phyloP scores from a whole-genome alignment of 92 coral and sea anemone species.

The Heliopora coerulea region DNA sequence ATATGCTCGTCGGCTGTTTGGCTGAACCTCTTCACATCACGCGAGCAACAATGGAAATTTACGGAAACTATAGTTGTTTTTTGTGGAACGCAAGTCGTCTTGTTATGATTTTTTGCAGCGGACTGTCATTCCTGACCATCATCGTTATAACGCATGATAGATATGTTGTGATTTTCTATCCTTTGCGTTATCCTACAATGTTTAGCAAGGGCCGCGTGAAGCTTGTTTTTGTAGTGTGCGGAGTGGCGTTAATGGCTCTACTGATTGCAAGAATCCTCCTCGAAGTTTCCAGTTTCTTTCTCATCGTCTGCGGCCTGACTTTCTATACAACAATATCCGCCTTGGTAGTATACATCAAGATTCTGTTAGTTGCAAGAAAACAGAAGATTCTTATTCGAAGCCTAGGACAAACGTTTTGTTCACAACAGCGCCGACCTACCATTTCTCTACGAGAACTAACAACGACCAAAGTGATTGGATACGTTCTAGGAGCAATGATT shows the following conservation, averaged over 20 bases:
- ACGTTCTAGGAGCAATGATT: constrained; percentile 31
- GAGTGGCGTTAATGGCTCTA: constrained; percentile 2
- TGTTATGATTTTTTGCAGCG: constrained; percentile 30
- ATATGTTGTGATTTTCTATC: constrained; percentile 24
- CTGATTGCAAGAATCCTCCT: constrained; percentile 8
- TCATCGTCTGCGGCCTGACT: constrained; percentile 16
- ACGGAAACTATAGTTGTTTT: constrained; percentile 1
- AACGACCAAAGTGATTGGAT: constrained; percentile 19
- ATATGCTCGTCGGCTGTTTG: constrained; percentile 10
- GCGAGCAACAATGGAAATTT: constrained; percentile 26
- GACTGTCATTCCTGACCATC: constrained; percentile 10
- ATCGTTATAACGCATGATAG: constrained; percentile 34
- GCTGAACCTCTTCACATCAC: constrained; percentile 9
- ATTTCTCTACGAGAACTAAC: constrained; percentile 5
- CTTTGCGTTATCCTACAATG: constrained; percentile 10
- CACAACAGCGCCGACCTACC: neutral
- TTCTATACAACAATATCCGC: constrained; percentile 28
- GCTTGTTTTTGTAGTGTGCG: constrained; percentile 2
- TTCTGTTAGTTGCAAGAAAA: constrained; percentile 11
- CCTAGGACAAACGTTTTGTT: neutral
- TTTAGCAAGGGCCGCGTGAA: constrained; percentile 15
- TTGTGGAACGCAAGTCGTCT: constrained; percentile 23
- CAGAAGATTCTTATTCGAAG: constrained; percentile 4
- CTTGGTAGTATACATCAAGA: constrained; percentile 11
- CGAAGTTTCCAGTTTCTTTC: constrained; percentile 3